A percentile compares a stretch with the other conserved stretches of the same genome.
Conservation (phyloP, 1,140 invertebrate species). For the Drosophila dunni region DNA sequence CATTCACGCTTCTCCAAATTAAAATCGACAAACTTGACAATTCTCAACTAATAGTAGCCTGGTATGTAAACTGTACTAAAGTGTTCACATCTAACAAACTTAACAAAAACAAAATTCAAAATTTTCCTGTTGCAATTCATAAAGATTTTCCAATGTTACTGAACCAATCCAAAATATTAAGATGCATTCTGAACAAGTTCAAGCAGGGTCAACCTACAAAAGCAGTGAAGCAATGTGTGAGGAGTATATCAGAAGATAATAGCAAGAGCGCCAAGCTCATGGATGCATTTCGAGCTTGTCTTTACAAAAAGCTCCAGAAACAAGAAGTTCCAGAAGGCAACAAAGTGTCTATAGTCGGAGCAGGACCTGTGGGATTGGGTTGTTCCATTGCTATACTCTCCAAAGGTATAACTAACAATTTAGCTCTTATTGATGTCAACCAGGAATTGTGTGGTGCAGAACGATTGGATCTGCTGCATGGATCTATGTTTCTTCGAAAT, state of each 20-base stretch:
- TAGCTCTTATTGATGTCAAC: constrained; percentile 27
- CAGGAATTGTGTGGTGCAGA: constrained; percentile 12
- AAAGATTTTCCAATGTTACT: neutral
- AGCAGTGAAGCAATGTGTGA: neutral
- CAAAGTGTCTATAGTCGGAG: constrained; percentile 44
- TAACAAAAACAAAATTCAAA: neutral
- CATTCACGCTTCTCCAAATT: too few relatives aligned
- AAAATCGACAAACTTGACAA: too few relatives aligned
- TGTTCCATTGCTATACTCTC: constrained; percentile 16
- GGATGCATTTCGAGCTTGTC: constrained; percentile 25
- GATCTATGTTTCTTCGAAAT: constrained; percentile 37
- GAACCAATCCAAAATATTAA: neutral
- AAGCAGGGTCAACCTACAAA: neutral
- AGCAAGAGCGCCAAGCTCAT: constrained; percentile 1
- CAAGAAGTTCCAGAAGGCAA: constrained; percentile 16
- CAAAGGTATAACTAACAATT: constrained; percentile 26
- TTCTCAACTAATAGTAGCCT: neutral
- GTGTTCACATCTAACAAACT: neutral
- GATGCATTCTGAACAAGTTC: neutral
- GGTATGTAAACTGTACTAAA: neutral
- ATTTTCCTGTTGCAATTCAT: neutral
- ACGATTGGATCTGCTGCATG: constrained; percentile 40
- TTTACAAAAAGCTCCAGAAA: constrained; percentile 11
- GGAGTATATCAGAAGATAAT: neutral
- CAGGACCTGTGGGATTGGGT: constrained; percentile 41